Conservation (phyloP, 2,113 vertebrate genomes). For the Anguilla japonica region DNA sequence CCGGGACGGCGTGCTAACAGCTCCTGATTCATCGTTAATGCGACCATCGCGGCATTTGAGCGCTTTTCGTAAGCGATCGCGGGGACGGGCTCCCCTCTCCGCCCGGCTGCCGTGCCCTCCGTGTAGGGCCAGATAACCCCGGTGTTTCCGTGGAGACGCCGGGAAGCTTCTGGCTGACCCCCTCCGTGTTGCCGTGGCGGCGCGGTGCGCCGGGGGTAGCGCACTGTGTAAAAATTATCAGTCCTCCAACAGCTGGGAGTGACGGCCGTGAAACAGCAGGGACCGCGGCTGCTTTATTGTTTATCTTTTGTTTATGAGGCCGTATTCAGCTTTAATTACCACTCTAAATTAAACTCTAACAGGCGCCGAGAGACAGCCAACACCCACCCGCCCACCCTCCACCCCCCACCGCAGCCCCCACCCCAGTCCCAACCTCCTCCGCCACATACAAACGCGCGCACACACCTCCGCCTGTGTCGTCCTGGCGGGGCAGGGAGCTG, state of each 20-base stretch:
- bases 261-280: conserved; percentile 97
- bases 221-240: conserved; percentile 90
- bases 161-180: conserved; percentile 30
- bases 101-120: conserved; percentile 26
- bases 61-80: conserved; percentile 33
- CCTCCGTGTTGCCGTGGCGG: conserved; percentile 61
- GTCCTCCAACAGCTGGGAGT: conserved; percentile 93
- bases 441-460: conserved; percentile 48
- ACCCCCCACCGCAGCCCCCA: conserved; percentile 65
- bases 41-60: conserved; percentile 29
- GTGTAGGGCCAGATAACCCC: conserved; percentile 40
- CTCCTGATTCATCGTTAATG: conserved; percentile 42
- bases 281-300: conserved; percentile 91
- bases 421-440: conserved; percentile 42
- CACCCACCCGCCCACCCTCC: conserved; percentile 40
- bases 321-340: conserved; percentile 99
- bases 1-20: neutral
- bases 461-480: conserved; percentile 72
- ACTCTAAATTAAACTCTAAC: conserved; percentile 99
- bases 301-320: conserved; percentile 99
- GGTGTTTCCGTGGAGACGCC: conserved; percentile 47
- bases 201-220: conserved; percentile 72
- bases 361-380: conserved; percentile 90
- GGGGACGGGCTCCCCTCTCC: conserved; percentile 20
- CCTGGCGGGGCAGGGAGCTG: conserved; percentile 34